Conservation (phyloP, 2,113 vertebrate genomes). For the Hippolais icterina region DNA sequence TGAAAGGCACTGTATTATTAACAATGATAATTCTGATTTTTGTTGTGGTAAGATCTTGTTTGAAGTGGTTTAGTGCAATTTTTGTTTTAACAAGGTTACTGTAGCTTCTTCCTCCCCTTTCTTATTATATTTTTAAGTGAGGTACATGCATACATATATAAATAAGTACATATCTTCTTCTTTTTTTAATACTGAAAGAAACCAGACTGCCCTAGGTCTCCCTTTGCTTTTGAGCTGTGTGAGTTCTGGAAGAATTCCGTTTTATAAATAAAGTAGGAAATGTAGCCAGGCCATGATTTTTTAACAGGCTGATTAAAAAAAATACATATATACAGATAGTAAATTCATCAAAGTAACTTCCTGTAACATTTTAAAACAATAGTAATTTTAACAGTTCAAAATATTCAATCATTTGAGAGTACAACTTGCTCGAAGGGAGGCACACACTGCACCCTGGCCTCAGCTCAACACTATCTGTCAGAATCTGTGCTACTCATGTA, state of each 20-base stretch:
- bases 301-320: neutral
- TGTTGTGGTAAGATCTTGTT: neutral
- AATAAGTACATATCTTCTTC: neutral
- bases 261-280: neutral
- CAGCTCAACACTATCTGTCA: neutral
- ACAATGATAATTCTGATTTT: neutral
- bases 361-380: neutral
- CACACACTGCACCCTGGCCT: neutral
- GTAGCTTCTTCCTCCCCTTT: neutral
- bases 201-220: neutral
- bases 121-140: neutral
- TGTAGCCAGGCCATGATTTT: neutral
- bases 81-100: neutral
- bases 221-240: neutral
- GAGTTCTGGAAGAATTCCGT: neutral
- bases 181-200: neutral
- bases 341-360: neutral
- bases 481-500: neutral
- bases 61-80: neutral
- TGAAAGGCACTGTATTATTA: slow-evolving; percentile 17
- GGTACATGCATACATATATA: neutral
- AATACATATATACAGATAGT: neutral
- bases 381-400: neutral
- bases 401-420: neutral
- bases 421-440: neutral